Base-by-base conservation (phyloP, 2,888 invertebrate species). In the Epinotia nisella region DNA sequence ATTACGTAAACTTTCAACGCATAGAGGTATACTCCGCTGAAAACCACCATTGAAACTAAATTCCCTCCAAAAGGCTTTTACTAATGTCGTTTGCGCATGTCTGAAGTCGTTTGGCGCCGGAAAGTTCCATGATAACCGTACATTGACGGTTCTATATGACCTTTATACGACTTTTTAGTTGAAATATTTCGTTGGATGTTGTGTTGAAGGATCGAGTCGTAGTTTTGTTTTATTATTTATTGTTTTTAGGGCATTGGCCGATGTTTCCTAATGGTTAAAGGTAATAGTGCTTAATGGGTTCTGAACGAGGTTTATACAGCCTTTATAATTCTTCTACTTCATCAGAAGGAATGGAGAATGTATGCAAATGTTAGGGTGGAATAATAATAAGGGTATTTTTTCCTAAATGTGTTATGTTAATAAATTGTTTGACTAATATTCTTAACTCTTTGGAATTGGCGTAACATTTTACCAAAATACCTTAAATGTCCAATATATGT, bases 31-130 rank as follows among this genome's bases (percentile, higher is more conserved):
- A 69, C 62, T 53, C 58, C 58, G 66, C n/a, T 51, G 61, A 53
- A 72, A 76, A 82, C 80, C 78, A 78, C 78, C 79, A 73, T 62
- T 79, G 67, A 76, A 77, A 88, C 88, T 87, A 83, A 85, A 83
- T 81, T 84, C 86, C 80, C 83, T 81, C 79, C 81, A 83, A 78
- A 80, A 78, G 76, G 74, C 75, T 76, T 78, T 56, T 64, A 53
- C 45, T 71, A 72, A 72, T 64, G 68, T 60, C 35, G 71, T 76
- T 59, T 77, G 77, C 76, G 77, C 78, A 78, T 77, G 77, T 65
- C 71, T 67, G 51, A 61, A 70, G 64, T 62, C 17, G 45, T 73
- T 69, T 69, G 19, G 45, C 49, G 19, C 53, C 68, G 62, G 51
- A 19, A 51, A 64, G 4, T 51, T 64, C 39, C 45, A 7, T 51